Evolutionary conservation across 2,888 invertebrate genomes (phyloP).

Genomic region (Spisula solida): DNA sequence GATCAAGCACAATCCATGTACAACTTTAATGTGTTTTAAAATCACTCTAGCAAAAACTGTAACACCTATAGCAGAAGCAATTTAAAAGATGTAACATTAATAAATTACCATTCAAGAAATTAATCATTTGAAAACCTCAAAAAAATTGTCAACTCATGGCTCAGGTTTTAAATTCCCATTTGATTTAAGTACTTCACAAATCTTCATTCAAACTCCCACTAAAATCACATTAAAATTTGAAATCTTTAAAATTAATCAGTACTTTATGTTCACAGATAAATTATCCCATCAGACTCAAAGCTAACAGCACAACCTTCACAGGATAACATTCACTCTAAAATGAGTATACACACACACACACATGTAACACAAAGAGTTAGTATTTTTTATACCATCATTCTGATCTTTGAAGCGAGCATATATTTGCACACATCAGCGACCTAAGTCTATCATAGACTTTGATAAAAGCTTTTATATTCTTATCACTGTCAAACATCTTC

Average conservation of each 20-base stretch:
- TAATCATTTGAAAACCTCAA: background rate
- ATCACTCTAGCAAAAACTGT: background rate
- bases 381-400: too few relatives aligned
- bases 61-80: background rate
- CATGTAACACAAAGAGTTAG: background rate
- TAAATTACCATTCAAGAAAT: background rate
- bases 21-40: background rate
- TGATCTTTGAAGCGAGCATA: background rate
- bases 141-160: background rate
- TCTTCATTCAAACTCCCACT: background rate
- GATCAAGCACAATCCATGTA: background rate
- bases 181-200: background rate
- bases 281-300: background rate
- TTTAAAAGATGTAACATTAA: background rate
- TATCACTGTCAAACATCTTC: conserved; percentile 8
- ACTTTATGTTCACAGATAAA: background rate
- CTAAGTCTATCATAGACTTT: background rate
- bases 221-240: background rate
- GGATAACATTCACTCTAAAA: background rate
- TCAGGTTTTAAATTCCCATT: background rate
- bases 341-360: background rate
- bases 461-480: conserved; percentile 20
- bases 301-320: background rate
- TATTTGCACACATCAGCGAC: background rate
- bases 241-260: background rate